These are phyloP conservation scores for Eudasyphora cyanicolor DNA, from an alignment of 2,888 invertebrate genomes.

Conservation along the genomic window DNA sequence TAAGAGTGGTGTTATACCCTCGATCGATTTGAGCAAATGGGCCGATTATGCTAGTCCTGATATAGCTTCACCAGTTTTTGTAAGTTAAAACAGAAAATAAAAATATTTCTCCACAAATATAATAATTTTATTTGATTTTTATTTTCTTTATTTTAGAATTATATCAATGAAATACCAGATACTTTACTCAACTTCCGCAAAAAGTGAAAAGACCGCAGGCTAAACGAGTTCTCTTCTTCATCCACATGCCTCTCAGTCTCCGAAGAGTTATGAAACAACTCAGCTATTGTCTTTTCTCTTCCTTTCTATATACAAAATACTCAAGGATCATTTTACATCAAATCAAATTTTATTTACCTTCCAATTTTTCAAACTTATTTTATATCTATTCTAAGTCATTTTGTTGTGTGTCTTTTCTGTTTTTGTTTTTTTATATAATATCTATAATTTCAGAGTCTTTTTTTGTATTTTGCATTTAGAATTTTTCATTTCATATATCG, in stretches of 20 bases:
- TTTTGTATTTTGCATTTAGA: constrained; percentile 33
- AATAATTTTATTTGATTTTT: not conserved
- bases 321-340: constrained; percentile 59
- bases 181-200: constrained; percentile 78
- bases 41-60: constrained; percentile 85
- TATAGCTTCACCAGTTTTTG: constrained; percentile 82
- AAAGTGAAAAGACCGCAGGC: constrained; percentile 68
- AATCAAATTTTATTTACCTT: constrained; percentile 6
- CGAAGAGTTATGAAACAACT: not conserved
- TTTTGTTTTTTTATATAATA: constrained; percentile 9
- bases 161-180: constrained; percentile 80
- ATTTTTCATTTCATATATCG: constrained; percentile 36
- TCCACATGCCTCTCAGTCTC: constrained; percentile 17
- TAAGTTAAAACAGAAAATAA: constrained; percentile 80
- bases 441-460: constrained; percentile 1
- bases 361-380: constrained; percentile 27
- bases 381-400: constrained; percentile 64
- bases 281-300: not conserved
- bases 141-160: constrained; percentile 78
- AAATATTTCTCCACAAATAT: not conserved
- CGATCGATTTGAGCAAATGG: constrained; percentile 94
- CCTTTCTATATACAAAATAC: constrained; percentile 47
- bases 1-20: constrained; percentile 91
- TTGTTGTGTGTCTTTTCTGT: constrained; percentile 22
- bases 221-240: too few species aligned